phyloP scores from a whole-genome alignment of 2,888 invertebrate species.

The Drosophila neoperkinsi region DNA sequence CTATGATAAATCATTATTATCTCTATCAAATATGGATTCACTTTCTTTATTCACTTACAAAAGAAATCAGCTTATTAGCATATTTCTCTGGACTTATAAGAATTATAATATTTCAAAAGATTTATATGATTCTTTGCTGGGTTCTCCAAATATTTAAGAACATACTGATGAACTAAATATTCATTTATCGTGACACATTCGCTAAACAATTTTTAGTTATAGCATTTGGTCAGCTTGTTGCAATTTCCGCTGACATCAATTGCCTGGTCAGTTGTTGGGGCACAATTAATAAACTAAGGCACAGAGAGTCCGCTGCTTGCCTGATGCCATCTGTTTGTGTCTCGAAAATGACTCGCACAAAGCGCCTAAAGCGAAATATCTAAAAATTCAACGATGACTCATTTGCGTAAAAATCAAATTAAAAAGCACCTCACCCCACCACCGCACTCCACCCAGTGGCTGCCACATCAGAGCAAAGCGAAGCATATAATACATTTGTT shows the following conservation, averaged over 20 bases:
- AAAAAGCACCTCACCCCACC: constrained; percentile 23
- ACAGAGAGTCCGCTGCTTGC: constrained; percentile 16
- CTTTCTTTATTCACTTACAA: background rate
- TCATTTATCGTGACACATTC: constrained; percentile 42
- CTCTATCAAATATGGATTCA: background rate
- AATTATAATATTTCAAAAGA: background rate
- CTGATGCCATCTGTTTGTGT: constrained; percentile 62
- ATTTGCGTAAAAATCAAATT: constrained; percentile 64
- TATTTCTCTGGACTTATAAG: background rate
- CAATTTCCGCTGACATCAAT: constrained; percentile 75
- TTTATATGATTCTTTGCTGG: background rate
- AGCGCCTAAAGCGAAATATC: constrained; percentile 54
- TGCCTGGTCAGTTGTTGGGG: constrained; percentile 33
- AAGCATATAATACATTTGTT: constrained; percentile 22
- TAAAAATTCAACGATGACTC: constrained; percentile 75
- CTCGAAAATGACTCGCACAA: constrained; percentile 51
- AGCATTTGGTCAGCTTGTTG: constrained; percentile 29
- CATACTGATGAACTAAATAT: background rate
- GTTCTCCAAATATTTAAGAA: background rate
- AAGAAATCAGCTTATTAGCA: background rate
- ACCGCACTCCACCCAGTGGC: background rate
- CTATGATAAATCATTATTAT: background rate
- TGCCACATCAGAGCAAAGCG: constrained; percentile 13
- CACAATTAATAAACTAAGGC: constrained; percentile 52
- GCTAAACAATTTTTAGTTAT: background rate